phyloP scores from a whole-genome alignment of 2,888 invertebrate species.

The Drosophila mimica region DNA sequence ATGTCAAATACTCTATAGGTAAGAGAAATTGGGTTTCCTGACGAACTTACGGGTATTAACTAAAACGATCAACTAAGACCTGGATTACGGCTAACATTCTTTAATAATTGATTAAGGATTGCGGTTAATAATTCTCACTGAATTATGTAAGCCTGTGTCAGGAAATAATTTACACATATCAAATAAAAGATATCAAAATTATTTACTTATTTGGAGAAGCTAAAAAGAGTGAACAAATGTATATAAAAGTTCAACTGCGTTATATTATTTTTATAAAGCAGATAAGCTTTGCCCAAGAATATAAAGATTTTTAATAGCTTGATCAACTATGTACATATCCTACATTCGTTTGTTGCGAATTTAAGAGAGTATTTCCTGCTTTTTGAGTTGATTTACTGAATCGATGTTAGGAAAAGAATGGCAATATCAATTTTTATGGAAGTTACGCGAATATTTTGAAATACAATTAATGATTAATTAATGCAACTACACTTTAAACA shows the following conservation, averaged over 20 bases:
- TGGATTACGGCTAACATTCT: background rate
- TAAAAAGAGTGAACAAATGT: background rate
- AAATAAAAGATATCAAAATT: background rate
- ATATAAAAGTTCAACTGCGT: background rate
- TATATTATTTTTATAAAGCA: background rate
- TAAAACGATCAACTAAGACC: background rate
- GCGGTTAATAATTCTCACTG: background rate
- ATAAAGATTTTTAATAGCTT: background rate
- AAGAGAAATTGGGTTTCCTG: background rate
- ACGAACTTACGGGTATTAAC: background rate
- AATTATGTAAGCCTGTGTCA: background rate
- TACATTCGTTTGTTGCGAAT: background rate
- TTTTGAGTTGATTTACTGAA: background rate
- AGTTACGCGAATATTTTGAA: background rate
- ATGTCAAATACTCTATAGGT: conserved; percentile 13
- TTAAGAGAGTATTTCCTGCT: background rate
- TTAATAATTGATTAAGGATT: background rate
- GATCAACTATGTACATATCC: background rate
- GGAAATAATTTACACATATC: background rate
- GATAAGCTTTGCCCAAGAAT: background rate
- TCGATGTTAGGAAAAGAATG: background rate
- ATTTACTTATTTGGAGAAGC: background rate
- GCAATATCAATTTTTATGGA: background rate
- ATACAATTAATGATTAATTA: background rate
- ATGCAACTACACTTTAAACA: too few relatives aligned